These are phyloP conservation scores for Adrianichthys oophorus DNA, from an alignment of 2,797 vertebrate species.

Conservation along the genomic window DNA sequence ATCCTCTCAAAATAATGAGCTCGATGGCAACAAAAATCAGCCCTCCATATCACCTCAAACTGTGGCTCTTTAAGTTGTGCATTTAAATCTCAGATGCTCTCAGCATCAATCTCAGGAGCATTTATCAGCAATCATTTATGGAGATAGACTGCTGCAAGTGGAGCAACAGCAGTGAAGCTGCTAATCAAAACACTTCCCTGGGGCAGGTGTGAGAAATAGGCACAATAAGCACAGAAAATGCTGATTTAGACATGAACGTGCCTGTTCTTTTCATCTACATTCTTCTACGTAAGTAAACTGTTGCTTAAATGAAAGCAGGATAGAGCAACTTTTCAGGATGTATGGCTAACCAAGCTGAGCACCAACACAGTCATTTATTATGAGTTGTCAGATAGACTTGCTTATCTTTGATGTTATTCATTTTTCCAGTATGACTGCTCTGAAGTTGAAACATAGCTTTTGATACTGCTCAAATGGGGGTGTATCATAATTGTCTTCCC, in stretches of 20 bases:
- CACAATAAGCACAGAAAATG: conserved; percentile 64
- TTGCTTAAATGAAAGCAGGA: conserved; percentile 27
- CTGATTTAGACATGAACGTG: conserved; percentile 51
- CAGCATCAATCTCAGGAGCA: conserved; percentile 61
- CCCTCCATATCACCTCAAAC: conserved; percentile 41
- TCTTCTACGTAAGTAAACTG: conserved; percentile 32
- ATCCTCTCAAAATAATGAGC: conserved; percentile 46
- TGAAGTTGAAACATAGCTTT: conserved; percentile 44
- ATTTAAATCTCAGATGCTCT: conserved; percentile 58
- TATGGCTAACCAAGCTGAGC: conserved; percentile 11
- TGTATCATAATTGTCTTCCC: conserved; percentile 31
- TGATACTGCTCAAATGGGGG: conserved; percentile 29
- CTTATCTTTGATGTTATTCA: conserved; percentile 37
- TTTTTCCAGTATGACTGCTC: conserved; percentile 46
- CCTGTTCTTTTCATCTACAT: conserved; percentile 37
- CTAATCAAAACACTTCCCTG: conserved; percentile 67
- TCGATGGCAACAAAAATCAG: conserved; percentile 54
- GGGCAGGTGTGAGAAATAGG: conserved; percentile 74
- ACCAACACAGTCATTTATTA: conserved; percentile 22
- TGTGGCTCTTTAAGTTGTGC: conserved; percentile 40
- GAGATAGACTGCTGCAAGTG: conserved; percentile 69
- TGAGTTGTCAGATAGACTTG: conserved; percentile 24
- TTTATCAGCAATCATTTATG: conserved; percentile 76
- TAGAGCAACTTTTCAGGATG: conserved; percentile 7
- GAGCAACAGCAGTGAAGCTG: conserved; percentile 73